A percentile compares a stretch with the other conserved stretches of the same genome.
phyloP scores from a whole-genome alignment of 2,797 vertebrate species.

The Cyprinella venusta region DNA sequence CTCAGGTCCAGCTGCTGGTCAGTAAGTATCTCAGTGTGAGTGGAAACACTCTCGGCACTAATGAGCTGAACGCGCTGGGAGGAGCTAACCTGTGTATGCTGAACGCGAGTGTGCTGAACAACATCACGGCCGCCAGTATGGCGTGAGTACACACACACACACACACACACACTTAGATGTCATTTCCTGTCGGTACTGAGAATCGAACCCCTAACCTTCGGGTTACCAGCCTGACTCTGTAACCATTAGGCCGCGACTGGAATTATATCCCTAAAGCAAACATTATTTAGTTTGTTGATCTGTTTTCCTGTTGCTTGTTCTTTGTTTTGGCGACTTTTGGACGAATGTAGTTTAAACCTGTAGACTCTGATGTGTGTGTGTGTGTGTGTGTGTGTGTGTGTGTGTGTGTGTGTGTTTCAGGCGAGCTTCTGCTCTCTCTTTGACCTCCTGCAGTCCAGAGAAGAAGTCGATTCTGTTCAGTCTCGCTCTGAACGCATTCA shows the following conservation, averaged over 20 bases:
- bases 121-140: conserved; percentile 65
- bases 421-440: conserved; percentile 45
- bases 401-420: conserved; percentile 61
- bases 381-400: conserved; percentile 12
- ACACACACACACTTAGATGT: too few relatives aligned
- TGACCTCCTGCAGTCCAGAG: conserved; percentile 68
- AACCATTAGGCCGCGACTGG: too few relatives aligned
- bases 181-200: too few relatives aligned
- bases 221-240: too few relatives aligned
- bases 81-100: conserved; percentile 73
- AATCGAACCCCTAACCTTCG: too few relatives aligned
- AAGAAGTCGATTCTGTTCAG: conserved; percentile 68
- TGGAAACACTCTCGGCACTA: conserved; percentile 67
- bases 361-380: not conserved
- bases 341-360: not conserved
- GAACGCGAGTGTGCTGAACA: conserved; percentile 56
- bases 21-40: conserved; percentile 70
- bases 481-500: conserved; percentile 62
- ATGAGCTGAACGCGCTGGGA: conserved; percentile 69
- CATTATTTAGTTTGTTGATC: not conserved
- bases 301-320: not conserved
- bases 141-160: conserved; percentile 64
- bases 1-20: conserved; percentile 72
- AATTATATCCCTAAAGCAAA: not conserved
- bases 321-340: not conserved